Base-by-base conservation (phyloP, 2,888 invertebrate genomes). In the Vanessa cardui region DNA sequence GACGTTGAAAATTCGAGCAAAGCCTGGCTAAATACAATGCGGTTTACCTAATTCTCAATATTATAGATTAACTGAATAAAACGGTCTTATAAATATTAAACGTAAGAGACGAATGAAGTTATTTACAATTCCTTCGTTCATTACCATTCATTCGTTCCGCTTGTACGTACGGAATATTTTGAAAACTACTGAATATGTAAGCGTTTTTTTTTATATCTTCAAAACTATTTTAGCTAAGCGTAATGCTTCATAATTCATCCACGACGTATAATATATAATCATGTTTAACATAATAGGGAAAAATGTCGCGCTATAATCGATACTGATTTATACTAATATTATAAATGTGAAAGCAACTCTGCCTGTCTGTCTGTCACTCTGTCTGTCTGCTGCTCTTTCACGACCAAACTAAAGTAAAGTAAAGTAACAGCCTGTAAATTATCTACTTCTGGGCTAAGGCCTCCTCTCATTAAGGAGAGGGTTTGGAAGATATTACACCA, bases 121-220 rank as follows among this genome's bases (percentile, higher is more conserved):
- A 64, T 64, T 65, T 65, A 45, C 58, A 65, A 65, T 59, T 65
- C 39, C 26, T 20, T 44, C 15, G 4, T 47, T 44, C n/a, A 64
- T 58, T 64, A 49, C 20, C 9, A 49, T 64, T 33, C 64, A 58
- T 49, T 49, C 44, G 59, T 65, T 45, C 44, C 26, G 50, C 33
- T 64, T 64, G 39, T 59, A 59, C 59, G 52, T 65, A 44, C 18
- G 39, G 50, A 65, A 65, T 65, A 65, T 65, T 65, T 65, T 65
- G 59, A 21, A n/a, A 50, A 31, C 16, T 47, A 64, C 58, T 65
- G 44, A 65, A 52, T 52, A 65, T 65, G 59, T 65, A 65, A 52
- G 50, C 59, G 20, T 50, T 59, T 59, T 65, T n/a, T 50, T 59
- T 49, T 49, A 49, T 49, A 9, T 20, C 18, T 18, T 49, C 12